Base-by-base conservation (phyloP, 30 jellyfish, hydroid and myxozoan genomes). In the Hydra vulgaris region DNA sequence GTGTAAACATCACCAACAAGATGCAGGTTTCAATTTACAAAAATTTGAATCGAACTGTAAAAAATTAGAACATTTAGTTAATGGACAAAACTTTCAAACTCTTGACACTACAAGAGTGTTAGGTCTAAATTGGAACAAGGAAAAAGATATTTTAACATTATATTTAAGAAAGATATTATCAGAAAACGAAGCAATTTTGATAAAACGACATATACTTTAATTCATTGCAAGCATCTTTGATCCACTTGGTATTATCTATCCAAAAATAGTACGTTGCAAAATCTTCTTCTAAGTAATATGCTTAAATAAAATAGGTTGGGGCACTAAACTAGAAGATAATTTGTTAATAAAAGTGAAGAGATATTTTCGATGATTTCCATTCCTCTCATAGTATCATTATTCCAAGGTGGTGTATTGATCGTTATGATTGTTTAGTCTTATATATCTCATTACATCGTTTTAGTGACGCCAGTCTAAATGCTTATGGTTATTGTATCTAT, bases 11-110 rank as follows among this genome's bases (percentile, higher is more conserved):
- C 26, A 86, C 18, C 71, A 56, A 12, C 55, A 20, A 61, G 86
- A 54, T 61, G 86, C 86, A 25, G 54, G 70, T 21, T 79, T 79
- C 52, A 61, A 79, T 67, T 8, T 79, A 67, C 85, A 86, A 21
- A 79, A 79, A 67, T 79, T 26, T 26, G 40, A 79, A 27, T 79
- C 86, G 26, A 79, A 79, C 52, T 79, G 25, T 27, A 54, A 77
- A 77, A 16, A 21, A 18, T 77, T 77, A 54, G 66, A 22, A 16
- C 12, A 19, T 74, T 21, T 22, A 26, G 21, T 74, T 8, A 26
- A 74, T 26, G 66, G 20, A 21, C 70, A 21, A 27, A 0, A 27
- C 26, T 27, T 21, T 74, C 81, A 23, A 19, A 24, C 26, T 69
- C 27, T 69, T 0, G 16, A 16, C 23, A 26, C 53, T 18, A 74